Evolutionary conservation across 2,888 invertebrate species (phyloP).

Genomic region (Gasteruption jaculator): DNA sequence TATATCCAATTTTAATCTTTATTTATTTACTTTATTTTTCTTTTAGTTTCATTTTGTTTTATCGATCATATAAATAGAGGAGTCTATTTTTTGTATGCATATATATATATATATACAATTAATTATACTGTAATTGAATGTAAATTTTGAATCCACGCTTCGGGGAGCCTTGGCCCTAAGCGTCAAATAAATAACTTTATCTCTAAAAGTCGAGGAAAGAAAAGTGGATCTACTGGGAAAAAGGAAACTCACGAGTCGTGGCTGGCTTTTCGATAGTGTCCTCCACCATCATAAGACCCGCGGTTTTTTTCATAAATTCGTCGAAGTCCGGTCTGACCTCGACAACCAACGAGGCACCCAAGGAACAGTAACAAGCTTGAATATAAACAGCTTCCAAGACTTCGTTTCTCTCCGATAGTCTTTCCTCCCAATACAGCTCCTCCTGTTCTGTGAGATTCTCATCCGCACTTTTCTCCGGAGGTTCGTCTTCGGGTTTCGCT

Average conservation of each 20-base stretch:
- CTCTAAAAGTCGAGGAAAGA: too few relatives aligned
- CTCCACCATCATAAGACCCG: slow-evolving; percentile 65
- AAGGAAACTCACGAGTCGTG: slow-evolving; percentile 53
- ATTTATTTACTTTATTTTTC: too few relatives aligned
- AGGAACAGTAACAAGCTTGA: slow-evolving; percentile 76
- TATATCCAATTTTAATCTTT: too few relatives aligned
- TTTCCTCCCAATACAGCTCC: slow-evolving; percentile 68
- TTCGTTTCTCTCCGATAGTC: slow-evolving; percentile 26
- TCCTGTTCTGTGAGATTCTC: slow-evolving; percentile 45
- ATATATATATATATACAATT: too few relatives aligned
- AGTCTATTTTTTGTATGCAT: too few relatives aligned
- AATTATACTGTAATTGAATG: too few relatives aligned
- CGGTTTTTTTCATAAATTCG: slow-evolving; percentile 70
- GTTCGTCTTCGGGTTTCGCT: slow-evolving; percentile 20
- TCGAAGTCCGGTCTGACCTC: slow-evolving; percentile 72
- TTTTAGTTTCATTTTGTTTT: too few relatives aligned
- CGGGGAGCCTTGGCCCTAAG: too few relatives aligned
- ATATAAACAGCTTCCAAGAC: slow-evolving; percentile 47
- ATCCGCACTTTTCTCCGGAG: slow-evolving; percentile 1
- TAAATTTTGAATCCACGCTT: too few relatives aligned
- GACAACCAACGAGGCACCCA: slow-evolving; percentile 75
- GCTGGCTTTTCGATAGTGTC: slow-evolving; percentile 65
- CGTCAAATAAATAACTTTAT: too few relatives aligned
- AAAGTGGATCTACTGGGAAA: too few relatives aligned
- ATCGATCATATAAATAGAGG: too few relatives aligned